phyloP scores from a whole-genome alignment of 1,140 invertebrate species.

The Centruroides vittatus region DNA sequence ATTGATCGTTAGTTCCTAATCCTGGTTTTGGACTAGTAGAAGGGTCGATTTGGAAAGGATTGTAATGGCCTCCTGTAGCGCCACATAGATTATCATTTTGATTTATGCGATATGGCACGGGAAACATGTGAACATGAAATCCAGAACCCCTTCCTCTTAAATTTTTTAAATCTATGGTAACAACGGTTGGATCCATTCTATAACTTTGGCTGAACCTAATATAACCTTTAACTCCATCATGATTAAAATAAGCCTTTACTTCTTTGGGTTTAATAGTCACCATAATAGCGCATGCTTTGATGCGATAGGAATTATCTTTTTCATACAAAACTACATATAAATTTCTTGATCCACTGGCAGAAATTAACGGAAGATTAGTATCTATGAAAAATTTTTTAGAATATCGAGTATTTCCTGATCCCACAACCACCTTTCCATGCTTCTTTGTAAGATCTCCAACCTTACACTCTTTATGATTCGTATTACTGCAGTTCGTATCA shows the following conservation, averaged over 20 bases:
- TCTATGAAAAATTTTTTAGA: constrained; percentile 22
- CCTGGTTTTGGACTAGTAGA: constrained; percentile 23
- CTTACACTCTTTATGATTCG: constrained; percentile 27
- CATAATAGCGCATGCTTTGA: constrained; percentile 70
- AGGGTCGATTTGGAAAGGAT: constrained; percentile 33
- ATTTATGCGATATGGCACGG: constrained; percentile 26
- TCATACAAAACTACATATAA: constrained; percentile 76
- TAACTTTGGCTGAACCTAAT: constrained; percentile 55
- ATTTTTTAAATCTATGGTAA: constrained; percentile 52
- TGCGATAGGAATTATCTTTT: constrained; percentile 55
- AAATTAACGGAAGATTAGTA: constrained; percentile 32
- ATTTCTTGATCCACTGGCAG: constrained; percentile 48
- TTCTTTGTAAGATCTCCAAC: constrained; percentile 66
- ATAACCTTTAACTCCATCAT: constrained; percentile 62
- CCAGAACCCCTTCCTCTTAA: constrained; percentile 32
- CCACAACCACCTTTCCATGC: constrained; percentile 46
- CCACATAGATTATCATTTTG: constrained; percentile 26
- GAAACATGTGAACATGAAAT: constrained; percentile 38
- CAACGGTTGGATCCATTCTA: constrained; percentile 65
- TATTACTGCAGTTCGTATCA: constrained; percentile 29
- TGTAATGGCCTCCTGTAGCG: constrained; percentile 31
- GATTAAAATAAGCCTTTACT: constrained; percentile 52
- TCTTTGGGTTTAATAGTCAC: constrained; percentile 26
- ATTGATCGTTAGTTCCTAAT: constrained; percentile 60
- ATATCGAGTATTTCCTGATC: constrained; percentile 22